phyloP scores from a whole-genome alignment of 2,797 vertebrate species.

The Tadarida brasiliensis region DNA sequence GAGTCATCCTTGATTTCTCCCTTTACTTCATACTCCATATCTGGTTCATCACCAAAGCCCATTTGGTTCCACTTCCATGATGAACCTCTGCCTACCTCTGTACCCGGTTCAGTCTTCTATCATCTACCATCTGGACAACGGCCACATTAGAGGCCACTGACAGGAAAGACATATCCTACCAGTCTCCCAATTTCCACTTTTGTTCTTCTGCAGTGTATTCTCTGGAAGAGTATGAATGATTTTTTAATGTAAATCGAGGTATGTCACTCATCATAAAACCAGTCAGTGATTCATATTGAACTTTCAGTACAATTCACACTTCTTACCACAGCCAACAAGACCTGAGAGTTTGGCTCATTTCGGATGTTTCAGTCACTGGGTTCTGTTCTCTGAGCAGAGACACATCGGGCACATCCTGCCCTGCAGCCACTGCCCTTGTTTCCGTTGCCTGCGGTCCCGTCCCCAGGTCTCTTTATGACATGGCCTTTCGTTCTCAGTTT shows the following conservation, averaged over 20 bases:
- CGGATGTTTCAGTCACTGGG: rapidly evolving
- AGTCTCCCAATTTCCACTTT: background rate
- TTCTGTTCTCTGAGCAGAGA: background rate
- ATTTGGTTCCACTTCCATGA: background rate
- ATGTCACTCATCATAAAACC: background rate
- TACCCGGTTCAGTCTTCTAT: background rate
- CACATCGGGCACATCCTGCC: background rate
- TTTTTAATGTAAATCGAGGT: background rate
- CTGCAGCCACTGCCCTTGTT: background rate
- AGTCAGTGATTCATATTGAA: background rate
- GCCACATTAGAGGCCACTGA: background rate
- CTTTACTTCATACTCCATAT: background rate
- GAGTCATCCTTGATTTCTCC: background rate
- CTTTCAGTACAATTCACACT: background rate
- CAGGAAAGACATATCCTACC: background rate
- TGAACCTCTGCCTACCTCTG: background rate
- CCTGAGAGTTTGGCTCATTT: background rate
- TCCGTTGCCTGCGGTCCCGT: background rate
- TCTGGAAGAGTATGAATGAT: background rate
- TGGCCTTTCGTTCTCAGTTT: background rate
- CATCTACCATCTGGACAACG: background rate
- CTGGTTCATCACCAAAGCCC: background rate
- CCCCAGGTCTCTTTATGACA: background rate
- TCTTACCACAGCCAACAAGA: background rate
- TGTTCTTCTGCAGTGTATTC: background rate